phyloP scores from a whole-genome alignment of 2,888 invertebrate genomes.

The Sesia bembeciformis region DNA sequence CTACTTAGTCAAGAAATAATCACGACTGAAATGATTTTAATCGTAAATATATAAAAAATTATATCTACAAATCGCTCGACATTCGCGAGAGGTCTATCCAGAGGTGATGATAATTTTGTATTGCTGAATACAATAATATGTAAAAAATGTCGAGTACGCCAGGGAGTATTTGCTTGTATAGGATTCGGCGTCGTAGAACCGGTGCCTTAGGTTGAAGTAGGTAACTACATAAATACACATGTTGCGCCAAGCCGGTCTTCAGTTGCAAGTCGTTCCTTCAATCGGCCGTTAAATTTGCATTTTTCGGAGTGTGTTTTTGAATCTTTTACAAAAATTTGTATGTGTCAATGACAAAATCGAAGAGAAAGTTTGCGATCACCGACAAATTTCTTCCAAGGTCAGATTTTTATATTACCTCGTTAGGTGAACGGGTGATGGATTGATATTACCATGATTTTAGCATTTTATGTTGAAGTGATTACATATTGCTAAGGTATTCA shows the following conservation, averaged over 20 bases:
- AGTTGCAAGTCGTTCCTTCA: constrained; percentile 33
- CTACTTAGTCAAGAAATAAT: too few relatives aligned
- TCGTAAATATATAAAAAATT: too few relatives aligned
- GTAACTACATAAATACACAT: constrained; percentile 28
- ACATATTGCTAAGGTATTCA: too few relatives aligned
- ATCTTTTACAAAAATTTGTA: constrained; percentile 36
- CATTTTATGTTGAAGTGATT: too few relatives aligned
- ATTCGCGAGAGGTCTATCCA: too few relatives aligned
- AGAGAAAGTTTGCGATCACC: constrained; percentile 69
- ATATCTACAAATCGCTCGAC: too few relatives aligned
- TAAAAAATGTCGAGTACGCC: too few relatives aligned
- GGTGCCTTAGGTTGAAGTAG: constrained; percentile 21
- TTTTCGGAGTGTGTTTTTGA: constrained; percentile 47
- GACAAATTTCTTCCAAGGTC: constrained; percentile 73
- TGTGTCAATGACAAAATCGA: constrained; percentile 74
- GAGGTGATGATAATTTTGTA: too few relatives aligned
- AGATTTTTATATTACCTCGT: constrained; percentile 14
- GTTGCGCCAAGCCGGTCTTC: constrained; percentile 12
- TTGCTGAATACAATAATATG: too few relatives aligned
- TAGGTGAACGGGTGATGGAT: not conserved
- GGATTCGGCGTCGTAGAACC: constrained; percentile 19
- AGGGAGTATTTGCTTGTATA: too few relatives aligned
- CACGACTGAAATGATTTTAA: too few relatives aligned
- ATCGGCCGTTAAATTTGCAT: constrained; percentile 43
- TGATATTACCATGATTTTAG: too few relatives aligned